Base-by-base conservation (phyloP, 2,888 invertebrate genomes). In the Conops quadrifasciatus region DNA sequence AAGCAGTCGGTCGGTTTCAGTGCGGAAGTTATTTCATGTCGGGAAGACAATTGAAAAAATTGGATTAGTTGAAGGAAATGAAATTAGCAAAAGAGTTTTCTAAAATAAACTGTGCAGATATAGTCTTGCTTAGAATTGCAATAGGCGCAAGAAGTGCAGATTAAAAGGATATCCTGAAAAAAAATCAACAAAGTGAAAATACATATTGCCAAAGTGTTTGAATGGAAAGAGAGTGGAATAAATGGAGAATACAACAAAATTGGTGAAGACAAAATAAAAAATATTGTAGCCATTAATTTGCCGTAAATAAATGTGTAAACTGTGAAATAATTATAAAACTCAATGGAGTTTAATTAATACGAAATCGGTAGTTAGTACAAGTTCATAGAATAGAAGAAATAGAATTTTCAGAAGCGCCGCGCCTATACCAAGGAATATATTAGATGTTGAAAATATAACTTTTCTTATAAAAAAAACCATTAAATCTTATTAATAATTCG, bases 1-100 rank as follows among this genome's bases (percentile, higher is more conserved):
- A 72, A 74, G 66, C 53, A 59, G 73, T 62, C 73, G 72, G 53
- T 67, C 67, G 73, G 63, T 73, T 72, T 75, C 72, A 74, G 70
- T 72, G 72, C 67, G 71, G 66, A 71, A 53, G 64, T 67, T 71
- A 58, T 64, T 28, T 53, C 56, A 9, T n/a, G 47, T 62, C 53
- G 49, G n/a, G n/a, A 59, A 60, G 21, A 60, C 63, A 70, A 56
- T 7, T 4, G 28, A 49, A 36, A 36, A 56, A 60, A 28, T 15
- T 26, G n/a, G 19, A 47, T 47, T 7, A 36, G 9, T 7, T 36
- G 4, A 36, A 36, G 9, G 36, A 4, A 36, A 9, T 36, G 36
- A 36, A 36, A 36, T 36, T 36, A 36, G 36, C 9, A 9, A 36
- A 36, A 36, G 9, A 36, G 9, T 36, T 7, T 7, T 36, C 4